A percentile compares a stretch with the other conserved stretches of the same genome.
Evolutionary conservation across 92 coral and sea anemone genomes (phyloP).

Genomic region (Phymanthus crucifer): DNA sequence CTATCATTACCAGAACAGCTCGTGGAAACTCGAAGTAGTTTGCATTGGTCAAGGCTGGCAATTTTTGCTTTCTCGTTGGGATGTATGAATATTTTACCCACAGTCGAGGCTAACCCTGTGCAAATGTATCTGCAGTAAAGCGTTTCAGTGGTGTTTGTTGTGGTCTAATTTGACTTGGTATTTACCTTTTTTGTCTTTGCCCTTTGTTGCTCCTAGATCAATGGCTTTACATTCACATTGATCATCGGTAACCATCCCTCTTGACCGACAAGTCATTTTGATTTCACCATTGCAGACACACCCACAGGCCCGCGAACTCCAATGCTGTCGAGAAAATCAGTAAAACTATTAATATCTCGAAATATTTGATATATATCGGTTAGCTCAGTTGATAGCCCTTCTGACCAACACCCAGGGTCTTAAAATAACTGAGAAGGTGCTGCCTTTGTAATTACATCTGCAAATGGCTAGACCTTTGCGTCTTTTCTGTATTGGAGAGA

Average conservation of each 20-base stretch:
- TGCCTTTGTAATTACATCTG: too few species aligned
- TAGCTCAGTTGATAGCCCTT: background rate
- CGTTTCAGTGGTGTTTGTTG: too few species aligned
- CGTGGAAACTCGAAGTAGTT: too few species aligned
- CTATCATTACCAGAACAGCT: too few species aligned
- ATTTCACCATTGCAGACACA: constrained; percentile 62
- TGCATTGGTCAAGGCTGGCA: background rate
- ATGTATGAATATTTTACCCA: too few species aligned
- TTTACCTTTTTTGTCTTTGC: constrained; percentile 20
- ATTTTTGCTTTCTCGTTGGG: background rate
- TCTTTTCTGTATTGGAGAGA: too few species aligned
- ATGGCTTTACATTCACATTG: constrained; percentile 29
- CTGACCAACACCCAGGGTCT: too few species aligned
- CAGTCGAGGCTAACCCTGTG: too few species aligned
- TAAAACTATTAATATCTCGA: background rate
- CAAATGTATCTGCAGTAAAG: too few species aligned
- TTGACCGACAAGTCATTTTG: constrained; percentile 35
- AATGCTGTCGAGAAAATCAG: constrained; percentile 38
- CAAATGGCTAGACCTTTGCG: too few species aligned
- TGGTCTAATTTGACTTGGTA: background rate
- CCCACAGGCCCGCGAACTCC: constrained; percentile 73
- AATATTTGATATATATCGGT: background rate
- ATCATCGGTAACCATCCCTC: constrained; percentile 47
- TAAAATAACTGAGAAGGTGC: too few species aligned
- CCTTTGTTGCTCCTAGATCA: constrained; percentile 19